Evolutionary conservation across 2,888 invertebrate genomes (phyloP).

Genomic region (Amphimallon solstitiale): DNA sequence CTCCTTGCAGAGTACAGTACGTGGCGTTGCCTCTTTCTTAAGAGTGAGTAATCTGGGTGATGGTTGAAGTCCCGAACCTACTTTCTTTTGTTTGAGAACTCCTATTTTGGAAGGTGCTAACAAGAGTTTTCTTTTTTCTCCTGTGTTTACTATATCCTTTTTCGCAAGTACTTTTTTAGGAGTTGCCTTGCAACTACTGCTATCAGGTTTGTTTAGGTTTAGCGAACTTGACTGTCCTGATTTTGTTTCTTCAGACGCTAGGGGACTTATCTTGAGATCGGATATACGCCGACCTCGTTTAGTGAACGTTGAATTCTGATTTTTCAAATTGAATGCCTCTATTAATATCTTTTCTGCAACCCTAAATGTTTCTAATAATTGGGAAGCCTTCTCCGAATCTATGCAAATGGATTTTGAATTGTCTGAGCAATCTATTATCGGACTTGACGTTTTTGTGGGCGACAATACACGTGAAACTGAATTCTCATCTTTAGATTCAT

Average conservation of each 20-base stretch:
- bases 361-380: slow-evolving; percentile 7
- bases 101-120: slow-evolving; percentile 1
- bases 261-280: no score
- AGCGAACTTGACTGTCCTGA: no score
- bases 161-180: neutral
- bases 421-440: neutral
- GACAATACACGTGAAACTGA: neutral
- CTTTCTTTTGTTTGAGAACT: neutral
- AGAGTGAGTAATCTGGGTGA: neutral
- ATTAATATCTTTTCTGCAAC: neutral
- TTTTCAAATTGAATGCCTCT: slow-evolving; percentile 1
- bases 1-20: neutral
- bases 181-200: neutral
- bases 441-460: slow-evolving; percentile 12
- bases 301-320: slow-evolving; percentile 23
- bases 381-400: neutral
- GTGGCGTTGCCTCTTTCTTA: neutral
- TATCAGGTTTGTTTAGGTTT: no score
- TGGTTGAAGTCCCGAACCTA: neutral
- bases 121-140: slow-evolving; percentile 5
- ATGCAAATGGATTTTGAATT: neutral
- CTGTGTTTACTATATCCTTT: neutral
- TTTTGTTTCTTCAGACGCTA: no score
- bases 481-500: neutral
- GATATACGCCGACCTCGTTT: neutral